Percentiles rank a stretch among this genome's conserved stretches.
These are phyloP conservation scores for Eupithecia inturbata DNA, from an alignment of 2,888 invertebrate genomes.

Conservation along the genomic window DNA sequence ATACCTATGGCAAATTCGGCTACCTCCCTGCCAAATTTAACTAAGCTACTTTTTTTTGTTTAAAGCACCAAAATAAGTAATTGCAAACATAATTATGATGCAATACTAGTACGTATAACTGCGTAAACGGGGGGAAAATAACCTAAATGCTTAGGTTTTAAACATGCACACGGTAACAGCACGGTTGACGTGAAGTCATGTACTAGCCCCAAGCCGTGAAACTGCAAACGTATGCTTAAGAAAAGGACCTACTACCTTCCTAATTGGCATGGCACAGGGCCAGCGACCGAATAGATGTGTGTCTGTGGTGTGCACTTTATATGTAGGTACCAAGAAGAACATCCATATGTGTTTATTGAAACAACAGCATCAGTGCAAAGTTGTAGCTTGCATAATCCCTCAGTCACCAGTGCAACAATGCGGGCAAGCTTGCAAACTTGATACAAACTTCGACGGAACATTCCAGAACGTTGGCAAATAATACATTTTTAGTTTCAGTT, in stretches of 20 bases:
- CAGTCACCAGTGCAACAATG: slow-evolving; percentile 12
- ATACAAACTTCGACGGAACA: slow-evolving; percentile 6
- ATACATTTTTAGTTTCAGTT: too few relatives aligned
- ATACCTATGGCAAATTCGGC: too few relatives aligned
- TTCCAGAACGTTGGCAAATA: slow-evolving; percentile 10
- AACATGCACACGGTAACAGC: too few relatives aligned
- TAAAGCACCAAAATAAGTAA: background rate
- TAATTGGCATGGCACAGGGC: too few relatives aligned
- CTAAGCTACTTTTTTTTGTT: background rate
- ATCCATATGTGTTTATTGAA: background rate
- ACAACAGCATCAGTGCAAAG: background rate
- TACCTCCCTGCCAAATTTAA: background rate
- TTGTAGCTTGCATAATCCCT: slow-evolving; percentile 4
- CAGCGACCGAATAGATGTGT: background rate
- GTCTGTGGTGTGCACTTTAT: background rate
- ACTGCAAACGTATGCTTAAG: too few relatives aligned
- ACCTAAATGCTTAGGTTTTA: too few relatives aligned
- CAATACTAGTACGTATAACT: too few relatives aligned
- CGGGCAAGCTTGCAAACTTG: slow-evolving; percentile 3
- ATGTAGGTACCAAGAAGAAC: background rate
- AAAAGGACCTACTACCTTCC: too few relatives aligned
- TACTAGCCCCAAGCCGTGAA: too few relatives aligned
- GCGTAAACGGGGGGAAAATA: too few relatives aligned
- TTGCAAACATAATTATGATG: background rate
- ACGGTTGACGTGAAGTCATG: too few relatives aligned